Base-by-base conservation (phyloP, 1,140 invertebrate species). In the Aphelenchoides besseyi region DNA sequence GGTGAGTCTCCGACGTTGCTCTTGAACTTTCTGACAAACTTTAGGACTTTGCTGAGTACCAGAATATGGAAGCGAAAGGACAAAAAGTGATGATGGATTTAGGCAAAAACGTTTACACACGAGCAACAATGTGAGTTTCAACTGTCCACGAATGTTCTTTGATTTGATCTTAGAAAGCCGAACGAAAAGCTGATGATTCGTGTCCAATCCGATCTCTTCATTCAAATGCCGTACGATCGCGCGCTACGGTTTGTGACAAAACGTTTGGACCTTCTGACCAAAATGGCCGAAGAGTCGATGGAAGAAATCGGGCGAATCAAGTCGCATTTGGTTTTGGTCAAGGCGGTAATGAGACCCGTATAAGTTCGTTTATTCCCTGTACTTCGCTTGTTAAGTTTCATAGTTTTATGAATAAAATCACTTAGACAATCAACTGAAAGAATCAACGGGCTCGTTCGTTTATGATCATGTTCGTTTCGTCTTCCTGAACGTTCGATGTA, bases 81-180 rank as follows among this genome's bases (percentile, higher is more conserved):
- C 55, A 23, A 5, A 59, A 59, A 33, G 55, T 59, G 5, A 59
- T 59, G 55, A 59, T 59, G 55, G 18, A 59, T 59, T 59, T 59
- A 8, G 55, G 55, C 26, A 59, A 59, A 33, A 5, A 59, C 5
- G 55, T 59, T 23, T 59, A 59, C 55, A 29, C 55, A 12, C 5
- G 18, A 33, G 55, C 55, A 33, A 59, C 5, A 33, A 18, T 59
- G 55, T 59, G 18, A 59, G 55, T 59, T 5, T 33, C 23, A 8
- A 23, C 41, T 48, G 23, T 59, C 5, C 55, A 8, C 23, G 5
- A 8, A 59, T 18, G 26, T 59, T 33, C 23, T 59, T 59, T 8
- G 5, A 23, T 23, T 59, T 33, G 55, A 29, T 59, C 23, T 28
- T 23, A 59, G 55, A 59, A 59, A 59, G 23, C 5, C 55, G 5